Base-by-base conservation (phyloP, 2,113 vertebrate genomes). In the Myocastor coypus region DNA sequence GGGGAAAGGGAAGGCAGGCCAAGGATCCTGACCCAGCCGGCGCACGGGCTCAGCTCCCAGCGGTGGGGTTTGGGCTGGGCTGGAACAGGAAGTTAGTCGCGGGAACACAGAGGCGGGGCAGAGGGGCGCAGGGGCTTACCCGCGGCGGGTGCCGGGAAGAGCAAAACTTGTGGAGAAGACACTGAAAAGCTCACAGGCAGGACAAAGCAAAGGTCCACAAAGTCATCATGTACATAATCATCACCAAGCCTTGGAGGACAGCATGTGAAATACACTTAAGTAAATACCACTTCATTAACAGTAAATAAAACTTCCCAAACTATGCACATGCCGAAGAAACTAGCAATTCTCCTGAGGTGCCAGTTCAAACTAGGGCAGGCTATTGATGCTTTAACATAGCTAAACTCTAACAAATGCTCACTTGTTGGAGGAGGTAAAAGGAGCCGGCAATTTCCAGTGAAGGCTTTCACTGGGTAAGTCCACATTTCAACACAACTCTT, bases 301-400 rank as follows among this genome's bases (percentile, higher is more conserved):
- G 71, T 75, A 83, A 77, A 75, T 78, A 95, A 88, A 73, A 17
- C 73, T 82, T 77, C 88, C 42, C 85, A 73, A 7, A n/a, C 52
- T 84, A 37, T 32, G 83, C 30, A 69, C 50, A 78, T 32, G 42
- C 40, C 82, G 69, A 78, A 93, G 87, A 90, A 92, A 93, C 26
- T 6, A 95, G 73, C 85, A 87, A 93, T 91, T 87, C 78, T 94
- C 89, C 92, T 95, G 69, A 81, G 63, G 55, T 52, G 59, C 93
- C 77, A 69, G 97, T 97, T 97, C 95, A 98, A 89, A 92, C 87
- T 83, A 93, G 97, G 96, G 87, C 96, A 96, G 84, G 93, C 81
- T 73, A 94, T 59, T 81, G 88, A 89, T 71, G 83, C 94, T 95
- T 94, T 94, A 94, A 55, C 6, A 1, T 34, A 37, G 86, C 86